Percentiles rank a stretch among this genome's conserved stretches.
Evolutionary conservation across 2,113 vertebrate species (phyloP).

Genomic region (Campylomormyrus numenius): DNA sequence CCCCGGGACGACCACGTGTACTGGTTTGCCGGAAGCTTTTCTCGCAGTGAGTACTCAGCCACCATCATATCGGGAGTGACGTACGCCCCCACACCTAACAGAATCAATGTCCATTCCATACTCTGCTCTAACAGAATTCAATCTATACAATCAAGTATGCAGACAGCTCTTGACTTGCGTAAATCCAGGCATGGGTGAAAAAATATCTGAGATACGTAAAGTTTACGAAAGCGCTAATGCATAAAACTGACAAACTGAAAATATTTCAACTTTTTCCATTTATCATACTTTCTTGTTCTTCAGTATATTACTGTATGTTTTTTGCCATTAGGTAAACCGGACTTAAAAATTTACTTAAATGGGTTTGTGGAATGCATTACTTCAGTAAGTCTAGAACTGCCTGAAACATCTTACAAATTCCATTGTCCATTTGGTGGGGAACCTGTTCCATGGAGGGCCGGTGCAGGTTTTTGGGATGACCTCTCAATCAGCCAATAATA

Average conservation of each 20-base stretch:
- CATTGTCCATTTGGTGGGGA: too few species aligned
- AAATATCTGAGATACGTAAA: neutral
- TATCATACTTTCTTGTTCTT: neutral
- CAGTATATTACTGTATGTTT: neutral
- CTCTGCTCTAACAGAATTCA: neutral
- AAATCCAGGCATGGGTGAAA: neutral
- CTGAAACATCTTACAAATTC: neutral
- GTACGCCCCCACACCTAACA: slow-evolving; percentile 88
- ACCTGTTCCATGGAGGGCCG: too few species aligned
- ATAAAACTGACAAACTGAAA: neutral
- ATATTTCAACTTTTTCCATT: neutral
- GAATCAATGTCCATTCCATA: neutral
- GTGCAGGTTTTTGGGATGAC: too few species aligned
- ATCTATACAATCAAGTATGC: neutral
- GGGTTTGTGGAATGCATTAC: neutral
- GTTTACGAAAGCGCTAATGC: neutral
- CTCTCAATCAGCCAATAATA: too few species aligned
- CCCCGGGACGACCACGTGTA: slow-evolving; percentile 98
- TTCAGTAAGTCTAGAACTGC: neutral
- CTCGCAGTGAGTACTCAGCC: slow-evolving; percentile 92
- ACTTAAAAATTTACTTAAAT: neutral
- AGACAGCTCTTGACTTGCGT: neutral
- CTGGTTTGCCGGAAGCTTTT: slow-evolving; percentile 94
- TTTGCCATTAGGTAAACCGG: neutral
- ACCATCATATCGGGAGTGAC: slow-evolving; percentile 99